Percentiles rank a stretch among this genome's conserved stretches.
Conservation (phyloP, 2,797 vertebrate genomes). For the Erpetoichthys calabaricus region DNA sequence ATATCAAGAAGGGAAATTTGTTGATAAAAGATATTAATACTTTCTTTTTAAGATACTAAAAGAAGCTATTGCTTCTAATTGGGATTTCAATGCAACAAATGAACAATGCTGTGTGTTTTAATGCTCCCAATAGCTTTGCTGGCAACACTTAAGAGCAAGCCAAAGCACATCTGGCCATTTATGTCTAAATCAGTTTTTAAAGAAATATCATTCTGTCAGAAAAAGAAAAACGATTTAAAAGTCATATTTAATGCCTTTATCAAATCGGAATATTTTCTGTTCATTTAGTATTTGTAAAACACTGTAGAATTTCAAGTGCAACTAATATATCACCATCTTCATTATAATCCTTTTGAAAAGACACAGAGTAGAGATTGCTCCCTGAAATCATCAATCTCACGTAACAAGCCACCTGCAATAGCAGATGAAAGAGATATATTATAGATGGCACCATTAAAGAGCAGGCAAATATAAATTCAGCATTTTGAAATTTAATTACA, state of each 20-base stretch:
- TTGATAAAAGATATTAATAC: too few relatives aligned
- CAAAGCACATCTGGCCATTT: too few relatives aligned
- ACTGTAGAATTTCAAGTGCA: not conserved
- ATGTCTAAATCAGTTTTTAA: too few relatives aligned
- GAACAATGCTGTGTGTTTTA: too few relatives aligned
- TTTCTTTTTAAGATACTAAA: too few relatives aligned
- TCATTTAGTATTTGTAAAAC: not conserved
- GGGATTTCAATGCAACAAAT: too few relatives aligned
- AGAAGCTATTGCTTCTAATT: too few relatives aligned
- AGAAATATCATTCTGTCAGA: too few relatives aligned
- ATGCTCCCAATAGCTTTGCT: too few relatives aligned
- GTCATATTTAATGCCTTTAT: not conserved
- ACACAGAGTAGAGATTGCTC: constrained; percentile 17
- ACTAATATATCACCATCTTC: constrained; percentile 18
- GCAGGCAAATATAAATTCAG: constrained; percentile 30
- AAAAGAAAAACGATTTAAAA: too few relatives aligned
- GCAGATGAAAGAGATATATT: constrained; percentile 18
- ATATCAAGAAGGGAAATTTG: too few relatives aligned
- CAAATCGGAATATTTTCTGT: not conserved
- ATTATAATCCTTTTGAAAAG: constrained; percentile 23
- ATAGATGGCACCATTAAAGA: constrained; percentile 24
- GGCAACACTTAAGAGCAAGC: too few relatives aligned
- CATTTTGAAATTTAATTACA: constrained; percentile 25
- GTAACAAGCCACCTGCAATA: constrained; percentile 21
- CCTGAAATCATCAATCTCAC: constrained; percentile 24